A percentile compares a stretch with the other conserved stretches of the same genome.
phyloP scores from a whole-genome alignment of 2,888 invertebrate genomes.

The Dysmachus trigonus region DNA sequence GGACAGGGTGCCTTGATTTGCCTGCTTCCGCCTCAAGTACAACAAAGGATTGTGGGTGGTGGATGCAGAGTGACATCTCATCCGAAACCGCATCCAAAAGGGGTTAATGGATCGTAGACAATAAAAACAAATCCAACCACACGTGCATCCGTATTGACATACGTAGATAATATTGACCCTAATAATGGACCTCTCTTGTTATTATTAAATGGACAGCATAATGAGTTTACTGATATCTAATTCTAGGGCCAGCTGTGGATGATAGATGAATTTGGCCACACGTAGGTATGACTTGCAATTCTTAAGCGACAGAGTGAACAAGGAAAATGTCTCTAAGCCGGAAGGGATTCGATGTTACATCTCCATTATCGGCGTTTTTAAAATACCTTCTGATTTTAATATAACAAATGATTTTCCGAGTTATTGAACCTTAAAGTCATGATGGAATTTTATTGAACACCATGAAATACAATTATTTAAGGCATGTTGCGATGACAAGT shows the following conservation, averaged over 20 bases:
- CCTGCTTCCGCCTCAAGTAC: not conserved
- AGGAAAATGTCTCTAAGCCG: not conserved
- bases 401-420: too few relatives aligned
- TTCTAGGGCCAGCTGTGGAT: conserved; percentile 11
- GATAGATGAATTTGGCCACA: not conserved
- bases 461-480: too few relatives aligned
- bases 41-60: not conserved
- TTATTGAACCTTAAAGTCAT: too few relatives aligned
- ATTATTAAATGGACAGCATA: conserved; percentile 34
- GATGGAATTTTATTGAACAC: too few relatives aligned
- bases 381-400: not conserved
- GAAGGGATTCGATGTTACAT: not conserved
- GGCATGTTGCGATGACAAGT: too few relatives aligned
- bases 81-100: conserved; percentile 15
- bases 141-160: conserved; percentile 25
- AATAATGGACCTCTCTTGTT: conserved; percentile 21
- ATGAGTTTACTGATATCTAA: conserved; percentile 39
- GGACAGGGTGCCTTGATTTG: not conserved
- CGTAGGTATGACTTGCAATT: conserved; percentile 2
- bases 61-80: conserved; percentile 21
- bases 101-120: conserved; percentile 35
- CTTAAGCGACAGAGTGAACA: not conserved
- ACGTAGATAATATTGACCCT: conserved; percentile 35
- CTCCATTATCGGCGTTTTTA: not conserved
- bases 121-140: conserved; percentile 29